phyloP scores from a whole-genome alignment of 2,113 vertebrate species.

The Hiodon tergisus region DNA sequence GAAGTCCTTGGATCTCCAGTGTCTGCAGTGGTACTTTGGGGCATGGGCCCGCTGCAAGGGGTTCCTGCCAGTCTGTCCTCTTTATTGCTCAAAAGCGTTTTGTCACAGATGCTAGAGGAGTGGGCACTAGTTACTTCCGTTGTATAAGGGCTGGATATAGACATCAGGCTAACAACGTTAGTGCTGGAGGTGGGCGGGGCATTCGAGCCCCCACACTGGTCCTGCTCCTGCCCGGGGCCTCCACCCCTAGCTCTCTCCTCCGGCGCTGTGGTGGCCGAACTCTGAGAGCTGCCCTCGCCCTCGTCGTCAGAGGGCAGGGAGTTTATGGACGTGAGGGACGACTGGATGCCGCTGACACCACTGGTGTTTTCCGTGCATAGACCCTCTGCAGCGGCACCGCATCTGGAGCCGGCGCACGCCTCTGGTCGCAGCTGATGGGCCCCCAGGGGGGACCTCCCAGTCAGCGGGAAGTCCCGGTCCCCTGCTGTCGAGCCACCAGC shows the following conservation, averaged over 20 bases:
- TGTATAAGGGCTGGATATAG: not conserved
- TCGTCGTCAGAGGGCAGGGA: constrained; percentile 93
- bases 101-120: not conserved
- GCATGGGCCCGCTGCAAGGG: not conserved
- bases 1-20: not conserved
- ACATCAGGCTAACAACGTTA: not conserved
- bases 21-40: not conserved
- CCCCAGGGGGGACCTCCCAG: constrained; percentile 64
- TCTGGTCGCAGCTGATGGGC: constrained; percentile 63
- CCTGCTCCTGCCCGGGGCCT: constrained; percentile 46
- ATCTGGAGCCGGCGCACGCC: constrained; percentile 64
- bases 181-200: not conserved
- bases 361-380: constrained; percentile 82
- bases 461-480: constrained; percentile 49
- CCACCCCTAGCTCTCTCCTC: constrained; percentile 70
- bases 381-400: constrained; percentile 60
- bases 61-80: not conserved
- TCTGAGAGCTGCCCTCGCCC: constrained; percentile 73
- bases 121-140: not conserved
- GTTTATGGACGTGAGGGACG: constrained; percentile 95
- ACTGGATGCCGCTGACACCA: constrained; percentile 86
- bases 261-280: constrained; percentile 58
- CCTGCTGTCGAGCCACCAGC: constrained; percentile 52
- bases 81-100: not conserved
- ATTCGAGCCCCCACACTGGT: not conserved